phyloP scores from a whole-genome alignment of 2,888 invertebrate species.

The Campoletis raptor region DNA sequence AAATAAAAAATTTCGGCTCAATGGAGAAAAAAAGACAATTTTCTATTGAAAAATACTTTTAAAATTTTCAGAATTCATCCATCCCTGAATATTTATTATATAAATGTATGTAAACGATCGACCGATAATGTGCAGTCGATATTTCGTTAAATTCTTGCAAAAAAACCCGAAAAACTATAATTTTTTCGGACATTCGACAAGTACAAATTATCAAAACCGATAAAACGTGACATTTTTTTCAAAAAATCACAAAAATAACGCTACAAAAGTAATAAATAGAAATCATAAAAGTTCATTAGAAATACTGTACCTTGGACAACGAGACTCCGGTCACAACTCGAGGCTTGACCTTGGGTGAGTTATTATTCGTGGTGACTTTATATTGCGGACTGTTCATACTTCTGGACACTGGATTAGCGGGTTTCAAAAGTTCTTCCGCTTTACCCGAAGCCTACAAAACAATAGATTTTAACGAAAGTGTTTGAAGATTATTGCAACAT shows the following conservation, averaged over 20 bases:
- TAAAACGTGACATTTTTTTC: no score
- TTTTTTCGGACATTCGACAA: no score
- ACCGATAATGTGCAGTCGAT: no score
- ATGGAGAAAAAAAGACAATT: not conserved
- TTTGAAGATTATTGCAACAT: not conserved
- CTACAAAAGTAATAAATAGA: not conserved
- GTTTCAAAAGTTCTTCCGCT: conserved; percentile 89
- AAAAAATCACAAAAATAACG: not conserved
- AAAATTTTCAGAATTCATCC: no score
- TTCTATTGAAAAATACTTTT: no score
- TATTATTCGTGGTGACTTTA: conserved; percentile 87
- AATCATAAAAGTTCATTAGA: not conserved
- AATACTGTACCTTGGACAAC: conserved; percentile 81
- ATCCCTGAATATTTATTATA: no score
- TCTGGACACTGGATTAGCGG: conserved; percentile 90
- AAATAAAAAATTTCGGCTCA: not conserved
- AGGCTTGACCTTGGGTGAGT: conserved; percentile 87
- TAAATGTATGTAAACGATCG: no score
- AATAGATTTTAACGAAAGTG: not conserved
- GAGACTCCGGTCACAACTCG: conserved; percentile 82
- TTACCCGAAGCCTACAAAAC: conserved; percentile 86
- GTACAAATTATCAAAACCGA: no score
- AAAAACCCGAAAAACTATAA: no score
- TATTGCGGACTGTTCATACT: conserved; percentile 87
- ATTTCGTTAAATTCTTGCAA: no score